These are phyloP conservation scores for Chlorops oryzae DNA, from an alignment of 1,140 invertebrate genomes.

Conservation along the genomic window DNA sequence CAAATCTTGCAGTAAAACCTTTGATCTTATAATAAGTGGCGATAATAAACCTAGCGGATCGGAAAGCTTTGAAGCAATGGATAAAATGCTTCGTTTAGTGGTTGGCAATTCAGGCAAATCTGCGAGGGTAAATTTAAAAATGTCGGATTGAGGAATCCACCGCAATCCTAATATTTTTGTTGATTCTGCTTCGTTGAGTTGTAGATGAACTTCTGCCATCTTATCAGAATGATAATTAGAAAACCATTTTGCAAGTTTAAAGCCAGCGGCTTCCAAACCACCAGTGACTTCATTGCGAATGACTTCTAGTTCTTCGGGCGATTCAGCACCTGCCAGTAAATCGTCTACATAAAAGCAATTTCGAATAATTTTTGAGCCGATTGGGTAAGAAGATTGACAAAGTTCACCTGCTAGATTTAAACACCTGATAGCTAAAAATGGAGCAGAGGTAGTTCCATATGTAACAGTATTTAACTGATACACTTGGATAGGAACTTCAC, in stretches of 20 bases:
- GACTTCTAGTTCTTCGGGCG: too few relatives aligned
- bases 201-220: neutral
- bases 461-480: neutral
- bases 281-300: too few relatives aligned
- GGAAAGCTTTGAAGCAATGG: neutral
- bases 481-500: constrained; percentile 1
- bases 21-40: neutral
- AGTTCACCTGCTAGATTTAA: neutral
- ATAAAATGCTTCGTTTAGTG: neutral
- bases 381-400: neutral
- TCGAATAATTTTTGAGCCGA: neutral
- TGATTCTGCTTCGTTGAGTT: neutral
- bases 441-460: neutral
- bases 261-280: too few relatives aligned
- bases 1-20: neutral
- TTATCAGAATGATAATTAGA: neutral
- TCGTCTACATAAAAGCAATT: neutral
- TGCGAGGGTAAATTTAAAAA: neutral
- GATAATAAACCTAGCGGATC: neutral
- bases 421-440: neutral
- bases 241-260: too few relatives aligned
- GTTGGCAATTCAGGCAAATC: neutral
- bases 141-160: neutral
- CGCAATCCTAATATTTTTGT: neutral
- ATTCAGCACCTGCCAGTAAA: too few relatives aligned